These are phyloP conservation scores for Pocillopora meandrina DNA, from an alignment of 92 coral and sea anemone genomes.

Conservation along the genomic window DNA sequence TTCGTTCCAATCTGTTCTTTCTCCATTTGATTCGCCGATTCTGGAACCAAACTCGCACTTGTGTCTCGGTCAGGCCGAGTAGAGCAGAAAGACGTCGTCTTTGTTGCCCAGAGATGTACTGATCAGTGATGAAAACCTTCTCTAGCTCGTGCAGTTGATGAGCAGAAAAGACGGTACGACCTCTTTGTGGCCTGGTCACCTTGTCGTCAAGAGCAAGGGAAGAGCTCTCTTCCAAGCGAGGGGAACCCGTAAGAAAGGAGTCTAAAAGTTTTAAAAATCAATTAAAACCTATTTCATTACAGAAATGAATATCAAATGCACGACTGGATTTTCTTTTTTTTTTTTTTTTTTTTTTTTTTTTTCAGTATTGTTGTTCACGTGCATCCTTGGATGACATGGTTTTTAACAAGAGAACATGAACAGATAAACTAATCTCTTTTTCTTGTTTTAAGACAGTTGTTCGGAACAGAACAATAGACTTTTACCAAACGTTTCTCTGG, in stretches of 20 bases:
- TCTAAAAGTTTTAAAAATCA: background rate
- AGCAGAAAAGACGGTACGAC: constrained; percentile 75
- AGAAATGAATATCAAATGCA: background rate
- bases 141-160: constrained; percentile 73
- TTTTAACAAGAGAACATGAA: no score
- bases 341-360: no score
- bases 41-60: constrained; percentile 80
- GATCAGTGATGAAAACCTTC: constrained; percentile 58
- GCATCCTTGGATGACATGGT: no score
- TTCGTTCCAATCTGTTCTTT: constrained; percentile 49
- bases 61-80: constrained; percentile 71
- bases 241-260: background rate
- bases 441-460: no score
- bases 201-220: constrained; percentile 4
- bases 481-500: no score
- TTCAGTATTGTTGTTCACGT: no score
- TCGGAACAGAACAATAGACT: no score
- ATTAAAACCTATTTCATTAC: background rate
- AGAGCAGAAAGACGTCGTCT: constrained; percentile 62
- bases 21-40: constrained; percentile 78
- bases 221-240: constrained; percentile 15
- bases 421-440: no score
- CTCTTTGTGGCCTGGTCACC: constrained; percentile 57
- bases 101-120: constrained; percentile 74
- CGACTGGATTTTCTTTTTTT: no score